These are phyloP conservation scores for Eulemur macaco DNA, from an alignment of 2,113 vertebrate species.

Conservation along the genomic window DNA sequence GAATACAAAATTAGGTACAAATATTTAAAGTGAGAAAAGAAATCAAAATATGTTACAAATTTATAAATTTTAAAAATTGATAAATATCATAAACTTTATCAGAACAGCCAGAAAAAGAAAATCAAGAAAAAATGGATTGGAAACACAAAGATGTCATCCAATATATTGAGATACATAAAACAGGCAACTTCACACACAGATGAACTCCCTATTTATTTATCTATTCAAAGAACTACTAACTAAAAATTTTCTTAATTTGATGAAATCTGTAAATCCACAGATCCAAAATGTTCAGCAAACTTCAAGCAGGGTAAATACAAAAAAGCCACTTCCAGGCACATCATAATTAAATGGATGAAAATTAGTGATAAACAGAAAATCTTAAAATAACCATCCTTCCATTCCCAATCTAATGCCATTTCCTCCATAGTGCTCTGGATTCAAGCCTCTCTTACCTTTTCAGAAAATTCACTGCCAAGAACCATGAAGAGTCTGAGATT, in stretches of 20 bases:
- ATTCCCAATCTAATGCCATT: neutral
- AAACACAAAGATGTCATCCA: neutral
- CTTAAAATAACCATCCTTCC: neutral
- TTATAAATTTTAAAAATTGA: neutral
- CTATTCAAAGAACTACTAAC: neutral
- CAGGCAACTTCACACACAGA: neutral
- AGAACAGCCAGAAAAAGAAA: neutral
- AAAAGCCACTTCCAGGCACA: neutral
- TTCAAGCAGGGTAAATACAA: neutral
- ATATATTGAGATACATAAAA: neutral
- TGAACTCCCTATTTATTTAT: neutral
- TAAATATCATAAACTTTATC: neutral
- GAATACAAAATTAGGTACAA: neutral
- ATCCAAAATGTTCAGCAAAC: neutral
- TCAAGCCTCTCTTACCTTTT: neutral
- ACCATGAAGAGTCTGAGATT: neutral
- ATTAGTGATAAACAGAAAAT: neutral
- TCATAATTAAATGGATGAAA: conserved; percentile 15
- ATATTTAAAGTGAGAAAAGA: neutral
- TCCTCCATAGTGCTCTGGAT: neutral
- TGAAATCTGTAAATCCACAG: neutral
- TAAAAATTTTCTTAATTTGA: neutral
- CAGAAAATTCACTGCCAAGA: neutral
- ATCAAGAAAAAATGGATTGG: neutral
- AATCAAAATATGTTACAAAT: neutral